Evolutionary conservation across 2,888 invertebrate species (phyloP), one percentile per base, ranked within the genome.

Genomic region (Scotopteryx bipunctaria): DNA sequence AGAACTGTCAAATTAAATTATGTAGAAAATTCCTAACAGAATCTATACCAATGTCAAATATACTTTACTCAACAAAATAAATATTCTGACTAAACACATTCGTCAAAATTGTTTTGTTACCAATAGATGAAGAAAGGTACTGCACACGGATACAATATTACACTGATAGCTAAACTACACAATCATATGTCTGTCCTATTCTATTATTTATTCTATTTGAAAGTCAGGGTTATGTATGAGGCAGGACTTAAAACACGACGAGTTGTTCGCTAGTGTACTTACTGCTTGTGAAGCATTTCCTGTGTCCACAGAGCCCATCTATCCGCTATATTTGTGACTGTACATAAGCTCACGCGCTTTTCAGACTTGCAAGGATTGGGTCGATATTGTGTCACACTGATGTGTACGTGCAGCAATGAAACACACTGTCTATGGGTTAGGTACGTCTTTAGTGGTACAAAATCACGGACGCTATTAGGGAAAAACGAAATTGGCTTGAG

Each of bases 271-370:
- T 27, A 38, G 33, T 32, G 23, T 40, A 17, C 15, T 15, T 32
- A 42, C 52, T 42, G 46, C 37, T 46, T 52, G 41, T 52, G 25
- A 42, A 44, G 40, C 8, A 17, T 45, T 25, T 45, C 29, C 44
- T 35, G 40, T 40, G 40, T 15, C 27, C 38, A 37, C 49, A 44
- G 48, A 44, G 44, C 48, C 53, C 53, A 53, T 59, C 58, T 63
- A 54, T 57, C 45, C 55, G 60, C 63, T 63, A 59, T 60, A 45
- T 48, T 57, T 63, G 63, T 63, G 63, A 60, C 60, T 63, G 63
- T 63, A 63, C 48, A 63, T 63, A 63, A 58, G 60, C 63, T 63
- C 63, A 63, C 62, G 53, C 63, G 63, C 63, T 63, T 63, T 55
- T 59, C 45, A 36, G 51, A 53, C 38, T 52, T 59, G 57, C 59